These are phyloP conservation scores for Pocillopora verrucosa DNA, from an alignment of 64 coral and sea anemone species.

Conservation along the genomic window DNA sequence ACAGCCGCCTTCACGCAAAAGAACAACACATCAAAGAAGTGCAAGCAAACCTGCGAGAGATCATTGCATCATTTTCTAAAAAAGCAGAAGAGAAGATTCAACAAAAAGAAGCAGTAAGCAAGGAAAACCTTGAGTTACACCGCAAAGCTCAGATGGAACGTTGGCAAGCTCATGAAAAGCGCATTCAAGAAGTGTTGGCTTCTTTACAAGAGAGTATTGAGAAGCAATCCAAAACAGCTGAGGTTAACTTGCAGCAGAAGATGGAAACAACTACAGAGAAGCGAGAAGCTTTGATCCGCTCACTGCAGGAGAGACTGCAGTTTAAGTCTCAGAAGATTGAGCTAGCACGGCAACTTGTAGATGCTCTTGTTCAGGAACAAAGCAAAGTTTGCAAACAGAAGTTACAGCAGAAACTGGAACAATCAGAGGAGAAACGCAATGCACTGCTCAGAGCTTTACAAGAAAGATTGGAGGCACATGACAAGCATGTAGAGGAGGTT, in stretches of 20 bases:
- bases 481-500: constrained; percentile 58
- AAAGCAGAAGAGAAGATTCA: constrained; percentile 76
- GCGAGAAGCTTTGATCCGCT: constrained; percentile 42
- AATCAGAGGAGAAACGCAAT: constrained; percentile 64
- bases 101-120: constrained; percentile 65
- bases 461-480: constrained; percentile 59
- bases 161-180: constrained; percentile 68
- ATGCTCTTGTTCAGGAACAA: constrained; percentile 46
- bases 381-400: constrained; percentile 68
- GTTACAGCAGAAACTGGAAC: constrained; percentile 71
- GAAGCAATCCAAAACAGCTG: constrained; percentile 63
- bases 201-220: constrained; percentile 69
- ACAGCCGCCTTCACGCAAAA: constrained; percentile 64
- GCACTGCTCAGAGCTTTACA: constrained; percentile 65
- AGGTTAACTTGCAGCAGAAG: constrained; percentile 69
- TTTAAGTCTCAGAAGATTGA: constrained; percentile 69
- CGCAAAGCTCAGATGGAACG: constrained; percentile 67
- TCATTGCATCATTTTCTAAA: constrained; percentile 65
- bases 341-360: constrained; percentile 60
- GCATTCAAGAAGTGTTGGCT: constrained; percentile 60
- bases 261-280: constrained; percentile 72
- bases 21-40: constrained; percentile 82
- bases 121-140: constrained; percentile 67
- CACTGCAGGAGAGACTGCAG: constrained; percentile 65
- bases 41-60: constrained; percentile 51